A percentile compares a stretch with the other conserved stretches of the same genome.
phyloP scores from a whole-genome alignment of 2,113 vertebrate genomes.

The Tragelaphus scriptus region DNA sequence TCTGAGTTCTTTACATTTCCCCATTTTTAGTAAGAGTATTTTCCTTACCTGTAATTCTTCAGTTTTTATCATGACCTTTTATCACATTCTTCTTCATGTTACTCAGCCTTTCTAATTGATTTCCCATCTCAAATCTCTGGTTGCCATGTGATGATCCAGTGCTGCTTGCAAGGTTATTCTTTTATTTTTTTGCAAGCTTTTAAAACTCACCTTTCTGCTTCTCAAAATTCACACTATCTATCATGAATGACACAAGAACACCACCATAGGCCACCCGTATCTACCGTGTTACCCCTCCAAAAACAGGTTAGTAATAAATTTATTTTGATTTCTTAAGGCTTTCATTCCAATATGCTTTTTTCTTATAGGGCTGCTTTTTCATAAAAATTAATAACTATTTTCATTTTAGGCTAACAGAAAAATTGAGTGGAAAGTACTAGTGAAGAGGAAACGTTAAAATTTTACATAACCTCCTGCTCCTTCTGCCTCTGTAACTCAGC shows the following conservation, averaged over 20 bases:
- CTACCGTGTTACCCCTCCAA: background rate
- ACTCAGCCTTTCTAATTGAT: constrained; percentile 65
- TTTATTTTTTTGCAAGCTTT: constrained; percentile 58
- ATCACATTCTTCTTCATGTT: constrained; percentile 54
- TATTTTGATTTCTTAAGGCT: background rate
- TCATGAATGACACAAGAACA: background rate
- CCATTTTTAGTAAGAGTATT: constrained; percentile 46
- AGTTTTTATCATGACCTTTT: constrained; percentile 64
- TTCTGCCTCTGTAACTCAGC: background rate
- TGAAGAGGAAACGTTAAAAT: background rate
- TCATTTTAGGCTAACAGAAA: background rate
- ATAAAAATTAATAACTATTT: background rate
- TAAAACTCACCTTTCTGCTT: constrained; percentile 54
- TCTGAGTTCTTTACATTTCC: constrained; percentile 44
- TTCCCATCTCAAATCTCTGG: constrained; percentile 45
- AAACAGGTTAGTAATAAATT: background rate
- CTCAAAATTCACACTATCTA: background rate
- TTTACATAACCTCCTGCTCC: background rate
- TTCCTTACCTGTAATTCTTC: constrained; percentile 51
- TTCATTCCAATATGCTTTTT: background rate
- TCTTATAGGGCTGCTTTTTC: background rate
- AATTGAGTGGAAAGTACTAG: background rate
- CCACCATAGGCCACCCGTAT: background rate
- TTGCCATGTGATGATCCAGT: constrained; percentile 49
- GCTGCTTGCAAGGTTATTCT: background rate